phyloP scores from a whole-genome alignment of 1,140 invertebrate species.

The Drosophila pectinifera region DNA sequence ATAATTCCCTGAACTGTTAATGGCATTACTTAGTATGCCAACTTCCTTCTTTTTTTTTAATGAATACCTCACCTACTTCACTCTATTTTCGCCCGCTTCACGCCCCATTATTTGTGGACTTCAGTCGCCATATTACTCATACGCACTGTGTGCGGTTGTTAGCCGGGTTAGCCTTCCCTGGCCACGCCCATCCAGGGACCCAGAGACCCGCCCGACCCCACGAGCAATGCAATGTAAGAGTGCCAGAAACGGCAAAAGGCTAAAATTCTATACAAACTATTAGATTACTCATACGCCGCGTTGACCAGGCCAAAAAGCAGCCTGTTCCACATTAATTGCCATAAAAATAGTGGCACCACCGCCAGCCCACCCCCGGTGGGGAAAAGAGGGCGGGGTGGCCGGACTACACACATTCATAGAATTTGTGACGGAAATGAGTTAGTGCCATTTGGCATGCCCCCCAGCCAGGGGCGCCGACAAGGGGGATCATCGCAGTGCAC shows the following conservation, averaged over 20 bases:
- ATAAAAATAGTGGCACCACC: constrained; percentile 59
- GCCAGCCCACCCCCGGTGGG: not conserved
- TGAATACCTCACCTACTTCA: not conserved
- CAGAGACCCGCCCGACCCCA: not conserved
- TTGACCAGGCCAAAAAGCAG: constrained; percentile 37
- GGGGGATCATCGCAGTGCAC: constrained; percentile 12
- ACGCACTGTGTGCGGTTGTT: constrained; percentile 48
- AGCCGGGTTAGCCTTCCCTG: constrained; percentile 7
- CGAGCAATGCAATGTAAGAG: constrained; percentile 21
- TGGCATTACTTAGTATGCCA: no score
- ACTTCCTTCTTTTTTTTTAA: not conserved
- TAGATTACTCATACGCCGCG: constrained; percentile 66
- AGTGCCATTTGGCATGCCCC: constrained; percentile 64
- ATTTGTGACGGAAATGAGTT: constrained; percentile 81
- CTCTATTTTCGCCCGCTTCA: not conserved
- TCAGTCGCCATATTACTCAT: constrained; percentile 40
- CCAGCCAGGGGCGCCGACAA: not conserved
- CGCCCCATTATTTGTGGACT: no score
- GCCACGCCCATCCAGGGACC: constrained; percentile 13
- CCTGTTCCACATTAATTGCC: constrained; percentile 74
- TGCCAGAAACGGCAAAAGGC: constrained; percentile 9
- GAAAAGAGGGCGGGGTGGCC: constrained; percentile 3
- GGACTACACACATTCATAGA: constrained; percentile 61
- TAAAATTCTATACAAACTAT: constrained; percentile 30
- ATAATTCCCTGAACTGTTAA: no score